Evolutionary conservation across 1,140 invertebrate genomes (phyloP).

Genomic region (Sycophaga agraensis): DNA sequence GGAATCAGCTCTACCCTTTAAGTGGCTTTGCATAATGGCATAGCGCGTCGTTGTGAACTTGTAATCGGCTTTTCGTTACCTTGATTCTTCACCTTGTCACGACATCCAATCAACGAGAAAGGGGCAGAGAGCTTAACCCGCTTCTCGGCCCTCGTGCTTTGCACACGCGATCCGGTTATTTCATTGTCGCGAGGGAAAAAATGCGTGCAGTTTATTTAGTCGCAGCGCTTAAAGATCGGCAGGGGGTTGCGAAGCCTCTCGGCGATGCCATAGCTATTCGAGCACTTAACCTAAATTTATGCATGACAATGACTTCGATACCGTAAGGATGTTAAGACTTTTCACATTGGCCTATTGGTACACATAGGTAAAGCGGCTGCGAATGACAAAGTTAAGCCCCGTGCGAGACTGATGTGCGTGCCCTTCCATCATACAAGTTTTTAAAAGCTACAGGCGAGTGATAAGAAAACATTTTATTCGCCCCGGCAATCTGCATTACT

Average conservation of each 20-base stretch:
- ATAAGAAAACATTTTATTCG: too few species aligned
- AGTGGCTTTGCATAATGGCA: constrained; percentile 9
- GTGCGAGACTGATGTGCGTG: too few species aligned
- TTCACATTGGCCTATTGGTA: too few species aligned
- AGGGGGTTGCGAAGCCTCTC: not conserved
- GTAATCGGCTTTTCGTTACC: constrained; percentile 17
- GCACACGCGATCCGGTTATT: not conserved
- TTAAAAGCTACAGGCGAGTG: too few species aligned
- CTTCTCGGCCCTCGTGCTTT: not conserved
- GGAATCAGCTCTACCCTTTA: not conserved
- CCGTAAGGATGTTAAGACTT: not conserved
- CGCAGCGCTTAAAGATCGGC: not conserved
- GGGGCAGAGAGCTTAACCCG: not conserved
- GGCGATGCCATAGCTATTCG: too few species aligned
- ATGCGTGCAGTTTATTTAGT: not conserved
- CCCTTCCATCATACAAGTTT: too few species aligned
- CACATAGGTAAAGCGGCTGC: too few species aligned
- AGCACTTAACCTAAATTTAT: constrained; percentile 1
- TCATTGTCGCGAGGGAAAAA: not conserved
- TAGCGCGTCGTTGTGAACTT: constrained; percentile 12
- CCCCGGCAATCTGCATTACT: too few species aligned
- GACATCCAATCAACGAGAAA: constrained; percentile 1
- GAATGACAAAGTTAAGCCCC: too few species aligned
- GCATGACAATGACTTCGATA: constrained; percentile 5
- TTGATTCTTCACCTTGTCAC: constrained; percentile 22